Evolutionary conservation across 2,797 vertebrate species (phyloP).

Genomic region (Sebastes nivosus): DNA sequence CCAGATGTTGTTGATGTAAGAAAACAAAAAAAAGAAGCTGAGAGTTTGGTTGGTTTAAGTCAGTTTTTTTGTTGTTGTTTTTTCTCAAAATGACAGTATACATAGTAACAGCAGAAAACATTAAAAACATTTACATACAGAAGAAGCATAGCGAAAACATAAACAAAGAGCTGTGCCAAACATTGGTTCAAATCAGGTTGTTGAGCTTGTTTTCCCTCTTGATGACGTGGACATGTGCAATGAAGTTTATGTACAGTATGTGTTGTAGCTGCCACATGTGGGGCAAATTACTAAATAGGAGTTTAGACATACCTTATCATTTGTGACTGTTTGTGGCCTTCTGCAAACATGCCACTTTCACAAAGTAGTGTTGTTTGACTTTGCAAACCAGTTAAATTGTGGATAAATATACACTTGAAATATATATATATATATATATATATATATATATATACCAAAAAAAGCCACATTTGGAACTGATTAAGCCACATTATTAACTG

Average conservation of each 20-base stretch:
- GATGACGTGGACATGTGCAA: background rate
- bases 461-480: background rate
- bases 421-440: no score
- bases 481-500: background rate
- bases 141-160: no score
- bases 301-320: background rate
- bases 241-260: background rate
- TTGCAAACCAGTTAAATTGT: background rate
- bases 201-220: background rate
- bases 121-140: no score
- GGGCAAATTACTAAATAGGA: background rate
- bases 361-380: background rate
- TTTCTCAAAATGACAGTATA: no score
- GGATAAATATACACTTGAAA: background rate
- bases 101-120: no score
- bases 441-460: no score
- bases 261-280: background rate
- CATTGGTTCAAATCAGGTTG: no score
- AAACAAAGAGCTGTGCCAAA: no score
- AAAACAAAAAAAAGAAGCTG: background rate
- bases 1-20: background rate
- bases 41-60: background rate
- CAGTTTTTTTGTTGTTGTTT: no score
- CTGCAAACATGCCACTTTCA: background rate
- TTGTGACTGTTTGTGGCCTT: background rate